phyloP scores from a whole-genome alignment of 2,797 vertebrate species.

The Alauda arvensis region DNA sequence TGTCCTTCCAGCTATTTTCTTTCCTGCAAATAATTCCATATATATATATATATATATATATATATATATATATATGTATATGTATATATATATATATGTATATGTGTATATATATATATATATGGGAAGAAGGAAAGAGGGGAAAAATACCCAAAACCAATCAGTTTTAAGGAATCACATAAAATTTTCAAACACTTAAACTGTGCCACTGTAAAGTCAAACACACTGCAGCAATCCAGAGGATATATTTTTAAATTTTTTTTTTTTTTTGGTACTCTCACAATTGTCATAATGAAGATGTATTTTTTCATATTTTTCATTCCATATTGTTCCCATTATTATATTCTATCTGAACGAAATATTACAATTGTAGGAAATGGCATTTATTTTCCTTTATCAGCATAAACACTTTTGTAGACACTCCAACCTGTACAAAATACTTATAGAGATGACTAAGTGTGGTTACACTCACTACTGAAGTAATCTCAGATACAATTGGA shows the following conservation, averaged over 20 bases:
- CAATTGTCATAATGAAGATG: neutral
- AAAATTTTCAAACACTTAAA: neutral
- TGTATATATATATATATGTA: no score
- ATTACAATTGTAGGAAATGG: neutral
- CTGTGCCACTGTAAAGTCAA: neutral
- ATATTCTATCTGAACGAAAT: neutral
- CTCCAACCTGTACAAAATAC: neutral
- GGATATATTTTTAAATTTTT: neutral
- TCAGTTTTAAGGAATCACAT: neutral
- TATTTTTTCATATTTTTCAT: neutral
- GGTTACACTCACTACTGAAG: neutral
- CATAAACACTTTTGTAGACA: neutral
- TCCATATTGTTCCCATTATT: neutral
- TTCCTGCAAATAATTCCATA: neutral
- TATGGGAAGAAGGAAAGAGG: rapidly evolving
- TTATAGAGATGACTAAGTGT: neutral
- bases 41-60: no score
- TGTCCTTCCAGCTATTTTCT: neutral
- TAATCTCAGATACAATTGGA: neutral
- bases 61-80: no score
- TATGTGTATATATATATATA: no score
- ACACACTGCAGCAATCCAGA: neutral
- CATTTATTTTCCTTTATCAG: neutral
- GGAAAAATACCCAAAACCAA: neutral
- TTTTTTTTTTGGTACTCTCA: neutral